Conservation (phyloP, 2,888 invertebrate genomes). For the Coelogynopora nodosa region DNA sequence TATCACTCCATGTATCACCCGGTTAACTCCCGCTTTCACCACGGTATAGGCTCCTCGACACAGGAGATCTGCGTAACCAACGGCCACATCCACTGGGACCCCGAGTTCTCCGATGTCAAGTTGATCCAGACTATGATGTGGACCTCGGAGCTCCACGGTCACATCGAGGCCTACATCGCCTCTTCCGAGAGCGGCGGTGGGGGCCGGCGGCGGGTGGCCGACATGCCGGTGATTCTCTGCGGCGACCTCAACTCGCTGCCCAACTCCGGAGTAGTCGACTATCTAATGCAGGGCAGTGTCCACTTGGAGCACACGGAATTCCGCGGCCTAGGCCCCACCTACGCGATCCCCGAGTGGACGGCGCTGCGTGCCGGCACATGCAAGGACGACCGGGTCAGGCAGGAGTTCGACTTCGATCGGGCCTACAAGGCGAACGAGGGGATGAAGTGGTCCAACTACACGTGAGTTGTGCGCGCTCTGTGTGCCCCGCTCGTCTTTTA, state of each 20-base stretch:
- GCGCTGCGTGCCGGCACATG: constrained; percentile 52
- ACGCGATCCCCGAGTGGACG: constrained; percentile 69
- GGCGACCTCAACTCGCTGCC: constrained; percentile 98
- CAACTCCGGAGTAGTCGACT: constrained; percentile 94
- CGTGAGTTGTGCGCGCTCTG: too few species aligned
- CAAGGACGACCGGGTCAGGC: constrained; percentile 69
- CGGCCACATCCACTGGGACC: constrained; percentile 99
- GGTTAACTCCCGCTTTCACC: too few species aligned
- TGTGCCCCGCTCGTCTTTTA: too few species aligned
- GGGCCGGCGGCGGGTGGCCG: neutral
- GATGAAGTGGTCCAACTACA: constrained; percentile 97
- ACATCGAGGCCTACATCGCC: constrained; percentile 1
- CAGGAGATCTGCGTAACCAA: constrained; percentile 72
- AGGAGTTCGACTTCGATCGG: constrained; percentile 89
- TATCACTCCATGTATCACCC: too few species aligned
- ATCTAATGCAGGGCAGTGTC: constrained; percentile 82
- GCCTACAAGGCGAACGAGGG: constrained; percentile 79
- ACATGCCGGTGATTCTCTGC: constrained; percentile 77
- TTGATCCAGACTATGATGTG: constrained; percentile 96
- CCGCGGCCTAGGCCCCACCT: constrained; percentile 85
- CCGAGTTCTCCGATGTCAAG: constrained; percentile 97
- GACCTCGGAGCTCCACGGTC: constrained; percentile 39
- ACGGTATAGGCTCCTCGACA: too few species aligned
- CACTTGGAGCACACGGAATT: constrained; percentile 88
- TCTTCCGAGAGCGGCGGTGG: neutral